Evolutionary conservation across 2,797 vertebrate species (phyloP), one percentile per base, ranked within the genome.

Genomic region (Diceros bicornis): DNA sequence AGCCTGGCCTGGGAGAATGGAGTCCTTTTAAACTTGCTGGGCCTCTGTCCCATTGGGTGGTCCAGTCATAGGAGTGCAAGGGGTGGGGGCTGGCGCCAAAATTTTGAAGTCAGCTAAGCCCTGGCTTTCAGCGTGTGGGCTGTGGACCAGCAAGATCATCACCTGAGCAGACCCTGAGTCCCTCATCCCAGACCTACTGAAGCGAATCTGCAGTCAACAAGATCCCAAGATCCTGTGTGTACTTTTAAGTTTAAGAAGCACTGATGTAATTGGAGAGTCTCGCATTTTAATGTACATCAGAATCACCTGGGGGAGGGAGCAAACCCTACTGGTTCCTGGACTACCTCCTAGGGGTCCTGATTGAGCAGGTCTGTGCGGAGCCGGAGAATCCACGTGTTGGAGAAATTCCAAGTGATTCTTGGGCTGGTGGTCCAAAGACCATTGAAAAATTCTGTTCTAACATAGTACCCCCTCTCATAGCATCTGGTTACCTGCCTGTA

Each of bases 391-490:
- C 41, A 20, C n/a, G 2, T n/a, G 27, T 27, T 83, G 87, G 57
- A 93, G 94, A 95, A 88, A 52, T 12, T n/a, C 59, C 55, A 29
- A n/a, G 82, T 64, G 47, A 69, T 78, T 64, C 23, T 83, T 20
- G 37, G 52, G 29, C 32, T 92, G 25, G 9, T 20, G 16, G 68
- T 62, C 66, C 23, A 0, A 2, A 18, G 82, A 21, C 41, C 27
- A 29, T 1, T 74, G 78, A 86, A 50, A 55, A 83, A 87, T 18
- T 52, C 64, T 47, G 20, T 74, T 92, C 2, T 77, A 27, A 44
- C 74, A 52, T 32, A 27, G 4, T 17, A 2, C 20, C 14, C 41
- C 64, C 6, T 57, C 64, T 62, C 17, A 3, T 8, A 13, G 69
- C n/a, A 44, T 59, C 59, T 59, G 23, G 44, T 69, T 71, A 9